Conservation (phyloP, 2,888 invertebrate species). For the Elmis aenea region DNA sequence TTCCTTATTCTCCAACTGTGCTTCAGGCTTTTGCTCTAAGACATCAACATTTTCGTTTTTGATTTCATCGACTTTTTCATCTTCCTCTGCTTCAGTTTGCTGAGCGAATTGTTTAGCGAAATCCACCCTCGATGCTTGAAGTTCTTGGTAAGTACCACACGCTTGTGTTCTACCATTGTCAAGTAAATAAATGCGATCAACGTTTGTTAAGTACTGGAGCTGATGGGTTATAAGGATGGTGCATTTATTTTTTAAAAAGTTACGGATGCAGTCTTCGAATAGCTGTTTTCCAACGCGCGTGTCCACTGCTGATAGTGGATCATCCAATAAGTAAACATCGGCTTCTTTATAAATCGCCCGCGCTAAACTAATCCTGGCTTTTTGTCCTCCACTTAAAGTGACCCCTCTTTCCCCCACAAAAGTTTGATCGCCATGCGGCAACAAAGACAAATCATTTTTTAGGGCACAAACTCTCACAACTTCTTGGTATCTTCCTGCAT, state of each 20-base stretch:
- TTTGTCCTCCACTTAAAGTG: slow-evolving; percentile 72
- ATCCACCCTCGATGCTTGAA: slow-evolving; percentile 66
- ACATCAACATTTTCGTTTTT: slow-evolving; percentile 22
- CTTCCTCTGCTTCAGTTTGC: slow-evolving; percentile 31
- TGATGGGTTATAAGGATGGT: slow-evolving; percentile 71
- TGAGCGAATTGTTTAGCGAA: too few species aligned
- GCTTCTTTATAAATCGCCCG: slow-evolving; percentile 78
- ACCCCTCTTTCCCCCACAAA: slow-evolving; percentile 71
- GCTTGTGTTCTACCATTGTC: slow-evolving; percentile 54
- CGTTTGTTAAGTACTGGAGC: slow-evolving; percentile 58
- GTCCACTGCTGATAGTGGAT: slow-evolving; percentile 86
- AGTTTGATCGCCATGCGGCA: slow-evolving; percentile 75
- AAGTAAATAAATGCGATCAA: slow-evolving; percentile 51
- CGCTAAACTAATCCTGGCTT: slow-evolving; percentile 80
- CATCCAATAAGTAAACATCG: slow-evolving; percentile 81
- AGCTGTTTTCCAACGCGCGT: slow-evolving; percentile 80
- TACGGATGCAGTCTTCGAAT: slow-evolving; percentile 70
- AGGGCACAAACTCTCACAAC: slow-evolving; percentile 66
- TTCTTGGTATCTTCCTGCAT: slow-evolving; percentile 58
- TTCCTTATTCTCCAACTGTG: slow-evolving; percentile 48
- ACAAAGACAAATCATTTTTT: slow-evolving; percentile 63
- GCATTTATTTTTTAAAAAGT: slow-evolving; percentile 61
- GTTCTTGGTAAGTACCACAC: slow-evolving; percentile 63
- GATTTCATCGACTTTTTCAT: slow-evolving; percentile 28
- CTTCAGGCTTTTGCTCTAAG: slow-evolving; percentile 36